A percentile compares a stretch with the other conserved stretches of the same genome.
Evolutionary conservation across 2,113 vertebrate genomes (phyloP).

Genomic region (Octodon degus): DNA sequence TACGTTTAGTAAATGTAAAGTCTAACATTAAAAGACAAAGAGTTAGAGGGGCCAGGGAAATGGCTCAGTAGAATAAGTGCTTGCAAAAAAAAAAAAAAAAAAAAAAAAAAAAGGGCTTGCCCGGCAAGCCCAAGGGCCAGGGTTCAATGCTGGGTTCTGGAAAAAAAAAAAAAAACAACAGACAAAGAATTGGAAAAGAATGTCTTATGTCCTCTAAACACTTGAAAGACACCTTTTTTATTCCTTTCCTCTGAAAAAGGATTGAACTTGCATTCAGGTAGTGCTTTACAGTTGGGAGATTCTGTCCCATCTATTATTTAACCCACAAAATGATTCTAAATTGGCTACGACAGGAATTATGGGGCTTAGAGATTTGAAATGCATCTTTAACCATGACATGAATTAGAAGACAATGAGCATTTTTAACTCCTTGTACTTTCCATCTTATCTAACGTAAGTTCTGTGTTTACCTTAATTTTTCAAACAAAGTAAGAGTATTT

Average conservation of each 20-base stretch:
- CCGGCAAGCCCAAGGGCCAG: too few relatives aligned
- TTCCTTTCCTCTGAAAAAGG: background rate
- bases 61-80: too few relatives aligned
- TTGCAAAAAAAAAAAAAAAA: too few relatives aligned
- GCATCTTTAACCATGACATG: background rate
- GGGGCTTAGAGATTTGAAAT: background rate
- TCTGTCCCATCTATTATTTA: background rate
- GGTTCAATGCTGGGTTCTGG: too few relatives aligned
- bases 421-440: background rate
- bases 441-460: too few relatives aligned
- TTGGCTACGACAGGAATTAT: background rate
- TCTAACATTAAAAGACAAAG: constrained; percentile 9
- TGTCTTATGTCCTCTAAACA: background rate
- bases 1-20: background rate
- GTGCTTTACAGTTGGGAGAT: background rate
- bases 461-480: background rate
- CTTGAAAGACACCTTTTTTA: background rate
- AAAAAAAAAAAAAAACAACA: background rate
- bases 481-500: background rate
- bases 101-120: too few relatives aligned
- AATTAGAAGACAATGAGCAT: background rate
- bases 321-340: background rate
- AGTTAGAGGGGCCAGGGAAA: too few relatives aligned
- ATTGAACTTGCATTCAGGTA: background rate
- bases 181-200: background rate